phyloP scores from a whole-genome alignment of 2,888 invertebrate species.

The Nysson spinosus region DNA sequence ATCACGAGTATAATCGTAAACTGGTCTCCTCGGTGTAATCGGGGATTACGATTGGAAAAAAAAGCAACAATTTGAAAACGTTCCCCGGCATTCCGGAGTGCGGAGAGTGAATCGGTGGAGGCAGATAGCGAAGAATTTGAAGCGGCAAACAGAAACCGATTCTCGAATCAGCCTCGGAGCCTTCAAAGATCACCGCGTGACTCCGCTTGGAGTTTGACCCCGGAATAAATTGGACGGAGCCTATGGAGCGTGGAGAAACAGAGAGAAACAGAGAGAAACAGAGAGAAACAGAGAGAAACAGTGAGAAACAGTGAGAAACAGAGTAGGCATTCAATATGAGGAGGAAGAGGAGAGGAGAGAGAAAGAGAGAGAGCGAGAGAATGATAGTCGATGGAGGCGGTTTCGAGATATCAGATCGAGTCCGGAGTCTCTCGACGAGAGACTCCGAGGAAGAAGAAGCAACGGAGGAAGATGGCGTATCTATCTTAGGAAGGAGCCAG shows the following conservation, averaged over 20 bases:
- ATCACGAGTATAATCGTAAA: no score
- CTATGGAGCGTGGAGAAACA: constrained; percentile 36
- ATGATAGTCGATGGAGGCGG: constrained; percentile 65
- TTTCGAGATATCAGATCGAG: constrained; percentile 66
- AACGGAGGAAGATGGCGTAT: constrained; percentile 71
- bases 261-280: constrained; percentile 6
- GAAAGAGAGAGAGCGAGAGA: constrained; percentile 29
- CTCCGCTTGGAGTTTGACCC: constrained; percentile 55
- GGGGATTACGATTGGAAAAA: no score
- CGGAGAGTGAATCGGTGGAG: no score
- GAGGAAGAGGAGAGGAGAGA: neutral
- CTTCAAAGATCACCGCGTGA: constrained; percentile 51
- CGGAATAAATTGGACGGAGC: constrained; percentile 59
- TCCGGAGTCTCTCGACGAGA: constrained; percentile 47
- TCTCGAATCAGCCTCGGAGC: constrained; percentile 44
- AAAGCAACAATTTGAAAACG: no score
- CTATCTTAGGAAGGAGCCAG: constrained; percentile 58
- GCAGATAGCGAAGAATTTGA: constrained; percentile 1
- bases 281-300: constrained; percentile 8
- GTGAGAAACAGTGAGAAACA: no score
- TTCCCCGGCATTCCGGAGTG: no score
- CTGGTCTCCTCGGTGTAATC: no score
- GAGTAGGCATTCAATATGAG: constrained; percentile 1
- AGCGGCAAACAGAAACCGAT: constrained; percentile 23
- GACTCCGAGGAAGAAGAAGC: constrained; percentile 46